These are phyloP conservation scores for Plagodis dolabraria DNA, from an alignment of 2,888 invertebrate genomes.

Conservation along the genomic window DNA sequence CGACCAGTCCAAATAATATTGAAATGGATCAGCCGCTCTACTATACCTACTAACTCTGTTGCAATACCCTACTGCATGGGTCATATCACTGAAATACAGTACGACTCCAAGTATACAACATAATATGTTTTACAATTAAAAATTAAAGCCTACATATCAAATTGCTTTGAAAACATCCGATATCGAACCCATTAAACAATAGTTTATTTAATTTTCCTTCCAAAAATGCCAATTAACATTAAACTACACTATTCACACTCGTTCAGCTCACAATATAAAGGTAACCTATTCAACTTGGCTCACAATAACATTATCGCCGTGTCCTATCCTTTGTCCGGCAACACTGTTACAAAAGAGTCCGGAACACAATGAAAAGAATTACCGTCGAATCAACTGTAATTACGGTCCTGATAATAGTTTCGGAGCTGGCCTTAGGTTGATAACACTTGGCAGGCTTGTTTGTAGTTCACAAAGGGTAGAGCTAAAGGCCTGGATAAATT, in stretches of 20 bases:
- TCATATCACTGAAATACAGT: no score
- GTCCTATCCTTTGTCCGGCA: conserved; percentile 61
- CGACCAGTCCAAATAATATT: no score
- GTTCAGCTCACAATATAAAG: conserved; percentile 38
- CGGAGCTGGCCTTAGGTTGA: conserved; percentile 42
- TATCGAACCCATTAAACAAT: conserved; percentile 7
- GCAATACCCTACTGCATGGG: no score
- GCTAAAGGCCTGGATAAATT: neutral
- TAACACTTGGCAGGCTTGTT: conserved; percentile 33
- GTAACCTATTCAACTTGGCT: conserved; percentile 47
- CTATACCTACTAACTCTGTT: no score
- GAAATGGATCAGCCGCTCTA: no score
- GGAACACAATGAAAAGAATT: conserved; percentile 61
- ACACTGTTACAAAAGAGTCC: conserved; percentile 61
- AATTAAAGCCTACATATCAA: no score
- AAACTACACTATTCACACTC: conserved; percentile 34
- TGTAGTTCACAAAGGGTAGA: conserved; percentile 7
- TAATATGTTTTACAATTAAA: no score
- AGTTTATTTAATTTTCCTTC: conserved; percentile 12
- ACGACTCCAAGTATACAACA: no score
- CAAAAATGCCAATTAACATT: conserved; percentile 25
- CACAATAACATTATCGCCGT: conserved; percentile 54
- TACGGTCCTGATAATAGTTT: conserved; percentile 54
- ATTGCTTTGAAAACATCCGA: neutral
- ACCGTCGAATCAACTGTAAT: conserved; percentile 62